Base-by-base conservation (phyloP, 1,140 invertebrate genomes). In the Polypedilum vanderplanki region DNA sequence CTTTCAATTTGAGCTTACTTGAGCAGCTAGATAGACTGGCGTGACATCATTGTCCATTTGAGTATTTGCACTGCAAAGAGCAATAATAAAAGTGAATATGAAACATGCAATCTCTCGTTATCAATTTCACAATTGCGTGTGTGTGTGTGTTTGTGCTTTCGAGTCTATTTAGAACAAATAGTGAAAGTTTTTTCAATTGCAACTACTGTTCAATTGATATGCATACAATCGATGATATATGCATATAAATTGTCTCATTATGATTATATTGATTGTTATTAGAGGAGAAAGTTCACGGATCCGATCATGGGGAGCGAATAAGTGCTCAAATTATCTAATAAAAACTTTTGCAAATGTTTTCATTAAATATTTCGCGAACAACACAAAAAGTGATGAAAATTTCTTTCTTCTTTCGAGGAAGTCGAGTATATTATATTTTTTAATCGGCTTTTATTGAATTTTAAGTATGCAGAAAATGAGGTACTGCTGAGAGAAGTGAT, bases 21-120 rank as follows among this genome's bases (percentile, higher is more conserved):
- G 93, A 1, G 93, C 92, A 1, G 93, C 93, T 79, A 95, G 84
- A 81, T 95, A 95, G 4, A 93, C 91, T n/a, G 93, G 91, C 10
- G 93, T 94, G 75, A 93, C 92, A 81, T 93, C 92, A 83, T 94
- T 94, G 83, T 93, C 91, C 91, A 94, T 93, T 81, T 93, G 92
- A 77, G 90, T 90, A 84, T 94, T 94, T 75, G 93, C 91, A 84
- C 91, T 93, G 83, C 3, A 84, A 83, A 22, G 75, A 80, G 77
- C 78, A 57, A 15, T 57, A n/a, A 57, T 74, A 80, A 75, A 76
- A 73, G 24, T 33, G 24, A 33, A 8, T 73, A 65, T 41, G 18
- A 17, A 73, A n/a, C 40, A 57, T 22, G 74, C 7, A 18, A 74
- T 73, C 73, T 74, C 75, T 73, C 41, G 18, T 40, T 57, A 20